Conservation (phyloP, 2,113 vertebrate species). For the Naja naja region DNA sequence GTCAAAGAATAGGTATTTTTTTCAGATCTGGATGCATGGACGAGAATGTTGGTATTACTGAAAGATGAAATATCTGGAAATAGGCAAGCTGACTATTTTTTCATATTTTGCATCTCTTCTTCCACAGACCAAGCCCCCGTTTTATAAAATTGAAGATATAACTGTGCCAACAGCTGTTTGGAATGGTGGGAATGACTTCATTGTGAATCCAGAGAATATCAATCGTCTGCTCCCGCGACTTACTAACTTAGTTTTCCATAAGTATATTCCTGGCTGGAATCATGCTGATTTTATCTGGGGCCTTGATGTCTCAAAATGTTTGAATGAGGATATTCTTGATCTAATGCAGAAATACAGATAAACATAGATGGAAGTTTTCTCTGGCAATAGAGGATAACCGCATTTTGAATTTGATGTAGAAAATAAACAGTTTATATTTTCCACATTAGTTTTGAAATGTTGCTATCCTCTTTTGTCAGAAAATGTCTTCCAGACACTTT, state of each 20-base stretch:
- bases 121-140: constrained; percentile 47
- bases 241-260: constrained; percentile 73
- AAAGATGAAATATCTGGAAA: not conserved
- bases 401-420: not conserved
- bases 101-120: not conserved
- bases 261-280: constrained; percentile 78
- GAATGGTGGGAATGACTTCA: constrained; percentile 75
- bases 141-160: constrained; percentile 74
- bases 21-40: no score
- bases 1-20: not conserved
- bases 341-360: constrained; percentile 67
- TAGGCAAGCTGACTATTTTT: not conserved
- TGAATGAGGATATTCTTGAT: constrained; percentile 74
- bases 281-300: constrained; percentile 87
- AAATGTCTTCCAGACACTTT: not conserved
- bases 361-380: not conserved
- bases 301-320: constrained; percentile 72
- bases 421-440: not conserved
- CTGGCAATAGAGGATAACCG: not conserved
- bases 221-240: constrained; percentile 76
- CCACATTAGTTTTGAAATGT: not conserved
- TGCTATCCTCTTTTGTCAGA: not conserved
- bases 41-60: not conserved
- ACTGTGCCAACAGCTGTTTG: constrained; percentile 83
- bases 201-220: constrained; percentile 71